phyloP scores from a whole-genome alignment of 2,113 vertebrate species.

The Sebastes schlegelii region DNA sequence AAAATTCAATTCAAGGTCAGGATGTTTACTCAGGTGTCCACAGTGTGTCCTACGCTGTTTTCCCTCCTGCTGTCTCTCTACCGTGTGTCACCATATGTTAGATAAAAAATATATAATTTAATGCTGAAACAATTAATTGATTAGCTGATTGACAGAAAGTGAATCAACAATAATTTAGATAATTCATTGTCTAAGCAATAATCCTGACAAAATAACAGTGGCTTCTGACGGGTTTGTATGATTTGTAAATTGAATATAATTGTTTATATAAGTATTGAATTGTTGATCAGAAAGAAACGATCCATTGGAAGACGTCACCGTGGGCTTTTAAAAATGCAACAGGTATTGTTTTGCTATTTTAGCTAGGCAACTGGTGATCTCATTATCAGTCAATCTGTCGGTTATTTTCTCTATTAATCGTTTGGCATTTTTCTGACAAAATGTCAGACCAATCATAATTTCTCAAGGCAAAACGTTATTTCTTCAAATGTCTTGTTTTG shows the following conservation, averaged over 20 bases:
- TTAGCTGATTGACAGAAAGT: background rate
- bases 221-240: background rate
- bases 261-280: too few relatives aligned
- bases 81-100: background rate
- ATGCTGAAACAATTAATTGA: background rate
- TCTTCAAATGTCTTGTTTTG: too few relatives aligned
- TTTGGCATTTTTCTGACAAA: too few relatives aligned
- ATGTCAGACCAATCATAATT: too few relatives aligned
- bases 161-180: background rate
- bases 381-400: background rate
- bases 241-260: background rate
- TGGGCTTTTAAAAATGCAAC: background rate
- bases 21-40: slow-evolving; percentile 15
- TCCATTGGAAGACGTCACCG: background rate
- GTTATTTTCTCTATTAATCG: background rate
- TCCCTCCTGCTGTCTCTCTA: background rate
- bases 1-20: background rate
- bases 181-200: background rate
- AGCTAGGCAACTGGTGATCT: background rate
- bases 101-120: background rate
- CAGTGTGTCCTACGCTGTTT: background rate
- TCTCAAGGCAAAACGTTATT: too few relatives aligned
- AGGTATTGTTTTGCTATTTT: background rate
- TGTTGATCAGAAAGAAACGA: background rate
- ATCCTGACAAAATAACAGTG: background rate